These are phyloP conservation scores for Brachypodius melanocephalos DNA, from an alignment of 2,113 vertebrate species.

Conservation along the genomic window DNA sequence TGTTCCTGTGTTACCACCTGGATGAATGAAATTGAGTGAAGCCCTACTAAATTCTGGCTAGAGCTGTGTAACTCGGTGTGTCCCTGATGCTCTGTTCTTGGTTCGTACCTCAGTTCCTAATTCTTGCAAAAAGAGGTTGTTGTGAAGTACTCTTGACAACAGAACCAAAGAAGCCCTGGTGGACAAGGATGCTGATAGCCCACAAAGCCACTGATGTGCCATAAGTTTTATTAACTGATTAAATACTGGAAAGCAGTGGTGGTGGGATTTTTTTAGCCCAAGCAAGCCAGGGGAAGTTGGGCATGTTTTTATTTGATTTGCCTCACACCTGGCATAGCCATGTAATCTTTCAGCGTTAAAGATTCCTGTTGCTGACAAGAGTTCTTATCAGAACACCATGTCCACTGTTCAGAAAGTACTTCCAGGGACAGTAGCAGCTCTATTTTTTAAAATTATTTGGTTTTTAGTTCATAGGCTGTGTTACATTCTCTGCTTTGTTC, in stretches of 20 bases:
- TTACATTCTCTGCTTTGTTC: neutral
- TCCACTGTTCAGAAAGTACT: neutral
- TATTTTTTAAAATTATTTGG: rapidly evolving
- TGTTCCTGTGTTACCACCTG: constrained; percentile 46
- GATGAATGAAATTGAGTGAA: constrained; percentile 80
- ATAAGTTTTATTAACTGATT: neutral
- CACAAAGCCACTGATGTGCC: neutral
- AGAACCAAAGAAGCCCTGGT: neutral
- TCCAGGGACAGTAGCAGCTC: neutral
- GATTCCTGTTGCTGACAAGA: neutral
- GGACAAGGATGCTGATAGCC: neutral
- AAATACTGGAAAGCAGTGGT: neutral
- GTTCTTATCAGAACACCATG: neutral
- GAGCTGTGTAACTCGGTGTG: neutral
- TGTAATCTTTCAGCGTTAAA: neutral
- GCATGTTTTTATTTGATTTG: neutral
- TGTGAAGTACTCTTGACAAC: neutral
- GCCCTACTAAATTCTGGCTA: constrained; percentile 60
- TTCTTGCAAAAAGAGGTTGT: constrained; percentile 5
- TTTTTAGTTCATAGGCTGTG: neutral
- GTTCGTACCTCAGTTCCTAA: neutral
- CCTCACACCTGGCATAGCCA: neutral
- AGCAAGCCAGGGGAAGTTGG: neutral
- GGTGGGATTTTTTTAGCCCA: neutral
- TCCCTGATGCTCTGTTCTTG: neutral